phyloP scores from a whole-genome alignment of 1,140 invertebrate genomes.

The Cydia amplana region DNA sequence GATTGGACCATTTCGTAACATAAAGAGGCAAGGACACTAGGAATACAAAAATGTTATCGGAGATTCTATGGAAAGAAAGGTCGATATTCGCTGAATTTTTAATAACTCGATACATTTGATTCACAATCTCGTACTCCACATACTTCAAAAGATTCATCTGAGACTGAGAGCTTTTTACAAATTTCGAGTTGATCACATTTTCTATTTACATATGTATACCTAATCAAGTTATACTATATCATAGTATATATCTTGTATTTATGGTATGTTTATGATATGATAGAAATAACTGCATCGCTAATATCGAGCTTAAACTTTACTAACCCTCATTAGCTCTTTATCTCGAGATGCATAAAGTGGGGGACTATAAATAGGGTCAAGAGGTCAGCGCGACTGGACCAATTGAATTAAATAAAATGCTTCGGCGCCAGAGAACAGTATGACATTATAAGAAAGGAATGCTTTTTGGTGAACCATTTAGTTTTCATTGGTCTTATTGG shows the following conservation, averaged over 20 bases:
- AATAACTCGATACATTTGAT: too few species aligned
- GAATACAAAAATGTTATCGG: background rate
- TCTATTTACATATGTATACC: too few species aligned
- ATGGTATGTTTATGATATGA: background rate
- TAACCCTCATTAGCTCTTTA: background rate
- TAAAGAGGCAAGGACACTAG: background rate
- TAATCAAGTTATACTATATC: too few species aligned
- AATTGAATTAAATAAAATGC: constrained; percentile 27
- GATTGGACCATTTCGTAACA: background rate
- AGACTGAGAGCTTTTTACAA: too few species aligned
- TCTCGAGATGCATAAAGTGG: background rate
- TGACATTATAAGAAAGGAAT: background rate
- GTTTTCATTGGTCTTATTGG: too few species aligned
- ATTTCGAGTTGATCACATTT: too few species aligned
- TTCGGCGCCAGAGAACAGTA: background rate
- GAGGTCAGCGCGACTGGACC: constrained; percentile 19
- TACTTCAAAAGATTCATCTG: too few species aligned
- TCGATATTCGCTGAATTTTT: too few species aligned
- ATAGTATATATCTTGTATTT: background rate
- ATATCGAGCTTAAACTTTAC: background rate
- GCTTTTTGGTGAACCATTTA: background rate
- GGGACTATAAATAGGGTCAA: constrained; percentile 17
- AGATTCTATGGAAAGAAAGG: background rate
- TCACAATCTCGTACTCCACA: too few species aligned
- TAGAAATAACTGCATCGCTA: background rate